phyloP scores from a whole-genome alignment of 2,797 vertebrate species.

The Danio albolineatus region DNA sequence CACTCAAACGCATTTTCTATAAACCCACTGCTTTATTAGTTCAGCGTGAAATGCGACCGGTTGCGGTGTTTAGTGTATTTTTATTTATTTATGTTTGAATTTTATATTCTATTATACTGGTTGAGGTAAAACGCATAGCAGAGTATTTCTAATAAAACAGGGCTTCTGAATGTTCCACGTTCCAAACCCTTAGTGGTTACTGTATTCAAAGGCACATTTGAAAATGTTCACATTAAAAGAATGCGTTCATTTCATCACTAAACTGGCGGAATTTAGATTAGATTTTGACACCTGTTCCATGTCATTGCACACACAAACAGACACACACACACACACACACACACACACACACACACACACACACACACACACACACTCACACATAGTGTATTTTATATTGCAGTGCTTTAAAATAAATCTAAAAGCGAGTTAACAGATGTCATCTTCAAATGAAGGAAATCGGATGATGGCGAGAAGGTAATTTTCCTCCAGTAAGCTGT shows the following conservation, averaged over 20 bases:
- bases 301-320: neutral
- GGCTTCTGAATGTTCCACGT: neutral
- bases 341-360: neutral
- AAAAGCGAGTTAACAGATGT: constrained; percentile 28
- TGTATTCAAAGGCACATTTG: neutral
- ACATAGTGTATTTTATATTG: constrained; percentile 15
- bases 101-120: neutral
- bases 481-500: constrained; percentile 10
- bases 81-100: constrained; percentile 25
- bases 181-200: neutral
- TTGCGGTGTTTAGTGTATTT: constrained; percentile 11
- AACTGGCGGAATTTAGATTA: neutral
- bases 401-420: constrained; percentile 38
- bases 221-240: no score
- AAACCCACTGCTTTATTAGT: constrained; percentile 40
- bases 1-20: constrained; percentile 39
- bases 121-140: neutral
- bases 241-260: neutral
- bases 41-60: constrained; percentile 39
- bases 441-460: constrained; percentile 18
- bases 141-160: neutral
- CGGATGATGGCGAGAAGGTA: constrained; percentile 20
- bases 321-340: no score
- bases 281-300: constrained; percentile 21
- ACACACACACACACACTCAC: no score